A percentile compares a stretch with the other conserved stretches of the same genome.
These are phyloP conservation scores for Bergia puertoricense DNA, from an alignment of 92 coral and sea anemone genomes.

Conservation along the genomic window DNA sequence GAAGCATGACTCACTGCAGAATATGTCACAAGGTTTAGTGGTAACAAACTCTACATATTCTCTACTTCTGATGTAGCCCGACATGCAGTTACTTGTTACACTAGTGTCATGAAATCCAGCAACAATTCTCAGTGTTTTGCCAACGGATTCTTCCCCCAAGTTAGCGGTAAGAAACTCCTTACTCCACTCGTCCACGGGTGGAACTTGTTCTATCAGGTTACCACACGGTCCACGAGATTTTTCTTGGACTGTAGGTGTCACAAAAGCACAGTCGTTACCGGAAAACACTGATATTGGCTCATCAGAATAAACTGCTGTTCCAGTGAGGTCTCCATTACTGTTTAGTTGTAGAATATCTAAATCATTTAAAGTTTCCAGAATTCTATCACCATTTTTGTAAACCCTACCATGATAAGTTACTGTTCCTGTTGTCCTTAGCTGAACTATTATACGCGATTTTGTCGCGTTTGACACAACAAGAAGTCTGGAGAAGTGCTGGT, in stretches of 20 bases:
- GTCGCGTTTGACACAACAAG: constrained; percentile 6
- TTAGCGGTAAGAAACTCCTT: constrained; percentile 63
- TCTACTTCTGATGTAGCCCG: constrained; percentile 36
- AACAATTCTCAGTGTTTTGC: constrained; percentile 58
- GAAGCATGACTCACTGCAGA: constrained; percentile 71
- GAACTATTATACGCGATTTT: background rate
- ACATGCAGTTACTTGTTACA: constrained; percentile 54
- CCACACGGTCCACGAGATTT: constrained; percentile 51
- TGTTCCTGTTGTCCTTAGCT: background rate
- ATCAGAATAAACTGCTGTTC: constrained; percentile 66
- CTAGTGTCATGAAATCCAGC: constrained; percentile 35
- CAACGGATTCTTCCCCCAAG: constrained; percentile 65
- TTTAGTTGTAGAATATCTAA: constrained; percentile 62
- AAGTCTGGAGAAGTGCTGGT: constrained; percentile 3
- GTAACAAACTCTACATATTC: constrained; percentile 49
- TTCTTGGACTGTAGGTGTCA: background rate
- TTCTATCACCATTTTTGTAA: constrained; percentile 49
- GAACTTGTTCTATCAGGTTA: constrained; percentile 78
- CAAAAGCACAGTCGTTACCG: constrained; percentile 79
- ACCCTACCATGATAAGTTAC: constrained; percentile 31
- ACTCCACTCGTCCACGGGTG: constrained; percentile 64
- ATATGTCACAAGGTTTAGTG: constrained; percentile 48
- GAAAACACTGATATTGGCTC: constrained; percentile 77
- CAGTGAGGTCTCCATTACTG: constrained; percentile 63
- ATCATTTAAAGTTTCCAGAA: constrained; percentile 46